Conservation (phyloP, 2,797 vertebrate genomes). For the Pangasius sanitwongsei region DNA sequence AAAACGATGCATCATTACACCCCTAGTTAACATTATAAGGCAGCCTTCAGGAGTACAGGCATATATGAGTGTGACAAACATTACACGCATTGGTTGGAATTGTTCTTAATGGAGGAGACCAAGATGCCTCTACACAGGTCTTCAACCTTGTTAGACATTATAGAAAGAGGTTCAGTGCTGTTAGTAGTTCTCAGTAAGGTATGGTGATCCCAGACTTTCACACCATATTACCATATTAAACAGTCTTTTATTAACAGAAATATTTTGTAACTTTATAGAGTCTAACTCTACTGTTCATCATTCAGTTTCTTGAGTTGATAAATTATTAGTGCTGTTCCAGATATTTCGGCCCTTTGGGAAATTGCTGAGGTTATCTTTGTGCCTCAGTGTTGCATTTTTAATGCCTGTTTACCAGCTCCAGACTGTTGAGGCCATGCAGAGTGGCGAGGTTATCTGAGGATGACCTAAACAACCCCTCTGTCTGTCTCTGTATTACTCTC, state of each 20-base stretch:
- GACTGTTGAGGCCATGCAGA: background rate
- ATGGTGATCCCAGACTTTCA: background rate
- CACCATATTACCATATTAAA: background rate
- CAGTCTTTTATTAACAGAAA: background rate
- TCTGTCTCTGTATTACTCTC: slow-evolving; percentile 2
- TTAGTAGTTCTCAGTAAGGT: background rate
- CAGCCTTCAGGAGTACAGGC: background rate
- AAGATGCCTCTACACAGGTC: background rate
- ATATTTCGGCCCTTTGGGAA: slow-evolving; percentile 15
- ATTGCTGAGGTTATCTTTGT: slow-evolving; percentile 16
- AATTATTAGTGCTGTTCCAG: slow-evolving; percentile 32
- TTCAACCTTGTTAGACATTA: background rate
- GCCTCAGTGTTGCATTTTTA: slow-evolving; percentile 28
- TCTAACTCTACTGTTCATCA: background rate
- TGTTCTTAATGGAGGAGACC: background rate
- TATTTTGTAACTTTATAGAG: background rate
- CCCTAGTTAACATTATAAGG: background rate
- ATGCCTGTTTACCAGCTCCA: slow-evolving; percentile 27
- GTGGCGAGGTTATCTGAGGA: background rate
- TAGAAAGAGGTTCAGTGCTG: background rate
- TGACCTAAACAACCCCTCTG: background rate
- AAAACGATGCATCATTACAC: background rate
- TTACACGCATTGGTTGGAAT: background rate
- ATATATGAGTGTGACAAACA: background rate
- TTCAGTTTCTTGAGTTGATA: background rate